Percentiles rank a stretch among this genome's conserved stretches.
Evolutionary conservation across 2,888 invertebrate species (phyloP).

Genomic region (Ethmia dodecea): DNA sequence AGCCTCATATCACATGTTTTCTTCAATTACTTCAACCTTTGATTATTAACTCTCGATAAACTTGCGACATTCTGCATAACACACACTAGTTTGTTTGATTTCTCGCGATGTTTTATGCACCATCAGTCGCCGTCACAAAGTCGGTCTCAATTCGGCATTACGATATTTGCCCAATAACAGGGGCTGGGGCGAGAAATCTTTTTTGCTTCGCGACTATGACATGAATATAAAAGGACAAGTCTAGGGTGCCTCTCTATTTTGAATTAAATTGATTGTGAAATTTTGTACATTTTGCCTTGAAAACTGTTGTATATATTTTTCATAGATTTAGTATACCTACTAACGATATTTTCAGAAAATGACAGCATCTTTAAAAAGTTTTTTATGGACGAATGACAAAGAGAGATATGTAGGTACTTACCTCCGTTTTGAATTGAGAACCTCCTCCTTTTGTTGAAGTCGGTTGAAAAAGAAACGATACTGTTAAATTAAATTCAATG

Average conservation of each 20-base stretch:
- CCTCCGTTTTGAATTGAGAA: neutral
- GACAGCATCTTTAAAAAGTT: neutral
- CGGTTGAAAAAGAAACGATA: neutral
- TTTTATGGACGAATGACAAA: neutral
- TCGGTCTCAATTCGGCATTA: conserved; percentile 32
- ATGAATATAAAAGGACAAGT: conserved; percentile 49
- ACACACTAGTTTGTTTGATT: conserved; percentile 38
- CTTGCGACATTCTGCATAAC: no score
- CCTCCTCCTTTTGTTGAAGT: no score
- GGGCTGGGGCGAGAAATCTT: conserved; percentile 23
- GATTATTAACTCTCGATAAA: no score
- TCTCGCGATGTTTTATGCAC: conserved; percentile 55
- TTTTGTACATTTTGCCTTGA: conserved; percentile 10
- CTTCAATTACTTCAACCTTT: no score
- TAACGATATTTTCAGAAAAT: neutral
- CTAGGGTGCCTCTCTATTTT: conserved; percentile 32
- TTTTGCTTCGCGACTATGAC: conserved; percentile 24
- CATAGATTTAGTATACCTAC: neutral
- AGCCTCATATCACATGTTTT: no score
- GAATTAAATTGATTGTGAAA: conserved; percentile 41
- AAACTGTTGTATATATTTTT: neutral
- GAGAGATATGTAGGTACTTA: neutral
- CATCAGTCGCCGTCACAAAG: conserved; percentile 44
- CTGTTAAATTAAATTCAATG: neutral
- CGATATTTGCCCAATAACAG: conserved; percentile 55